Base-by-base conservation (phyloP, 2,888 invertebrate genomes). In the Chouioia cunea region DNA sequence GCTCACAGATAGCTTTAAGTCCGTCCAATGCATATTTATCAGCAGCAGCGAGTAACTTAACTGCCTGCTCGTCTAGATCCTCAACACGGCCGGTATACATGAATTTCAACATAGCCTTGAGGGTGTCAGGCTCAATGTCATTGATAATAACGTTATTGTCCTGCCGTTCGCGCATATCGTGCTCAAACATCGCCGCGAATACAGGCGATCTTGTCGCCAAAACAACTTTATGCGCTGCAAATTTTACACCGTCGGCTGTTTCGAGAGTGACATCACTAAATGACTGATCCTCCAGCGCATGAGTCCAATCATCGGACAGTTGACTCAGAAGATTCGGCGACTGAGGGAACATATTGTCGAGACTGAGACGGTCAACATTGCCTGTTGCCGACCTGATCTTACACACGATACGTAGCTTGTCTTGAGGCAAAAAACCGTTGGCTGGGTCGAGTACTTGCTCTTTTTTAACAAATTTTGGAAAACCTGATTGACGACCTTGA, bases 171-270 rank as follows among this genome's bases (percentile, higher is more conserved):
- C 16, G 23, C 70, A 70, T 70, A 8, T 70, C 18, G 59, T 70
- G 70, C 22, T 47, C 70, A 48, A 71, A 65, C 70, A 71, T 71
- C 1, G 70, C 70, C 2, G 60, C 54, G 16, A 71, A 71, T 0
- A 65, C 65, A 0, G 60, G 60, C 15, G 65, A 65, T 0, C 70
- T 8, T 0, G 65, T 59, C 0, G 65, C 54, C 2, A 71, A 20
- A 12, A 71, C 16, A n/a, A 22, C 46, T 14, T 52, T 56, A 22
- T 70, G 70, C 2, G 65, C 70, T 4, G 43, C 50, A 10, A 69
- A 18, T 18, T 27, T 44, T 4, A 46, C 16, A 4, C 52, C 44
- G 18, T 46, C 23, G 52, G 46, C 4, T 1, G 58, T 10, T 16
- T 47, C 44, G 15, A 69, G 64, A 15, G 4, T 12, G 14, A 69